phyloP scores from a whole-genome alignment of 2,113 vertebrate species.

The Amphilophus citrinellus region DNA sequence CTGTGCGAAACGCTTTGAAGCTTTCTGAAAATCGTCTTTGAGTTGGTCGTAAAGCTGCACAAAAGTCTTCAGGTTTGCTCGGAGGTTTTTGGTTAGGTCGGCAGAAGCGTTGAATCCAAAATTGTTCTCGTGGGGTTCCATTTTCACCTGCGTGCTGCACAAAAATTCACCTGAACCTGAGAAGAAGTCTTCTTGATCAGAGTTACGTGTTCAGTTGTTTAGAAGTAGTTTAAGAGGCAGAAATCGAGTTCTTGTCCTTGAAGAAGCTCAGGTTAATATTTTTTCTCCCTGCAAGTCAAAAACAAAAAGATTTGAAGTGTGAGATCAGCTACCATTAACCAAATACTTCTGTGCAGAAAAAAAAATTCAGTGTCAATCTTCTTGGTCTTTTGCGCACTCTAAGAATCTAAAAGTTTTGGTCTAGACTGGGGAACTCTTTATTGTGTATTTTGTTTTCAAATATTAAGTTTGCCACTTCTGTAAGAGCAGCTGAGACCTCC shows the following conservation, averaged over 20 bases:
- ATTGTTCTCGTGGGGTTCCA: background rate
- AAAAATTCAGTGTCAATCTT: background rate
- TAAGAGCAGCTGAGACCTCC: too few species aligned
- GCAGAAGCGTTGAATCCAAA: rapidly evolving
- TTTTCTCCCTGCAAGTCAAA: background rate
- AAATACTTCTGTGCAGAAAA: background rate
- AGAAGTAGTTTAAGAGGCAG: background rate
- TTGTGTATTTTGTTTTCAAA: too few species aligned
- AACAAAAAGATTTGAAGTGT: background rate
- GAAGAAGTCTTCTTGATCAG: too few species aligned
- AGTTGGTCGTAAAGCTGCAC: background rate
- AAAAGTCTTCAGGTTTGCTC: background rate
- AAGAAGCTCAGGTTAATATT: background rate
- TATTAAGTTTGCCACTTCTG: too few species aligned
- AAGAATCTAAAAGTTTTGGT: background rate
- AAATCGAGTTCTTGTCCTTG: background rate
- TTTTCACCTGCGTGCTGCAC: background rate
- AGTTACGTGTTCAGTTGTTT: background rate
- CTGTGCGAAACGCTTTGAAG: background rate
- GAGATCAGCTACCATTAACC: rapidly evolving
- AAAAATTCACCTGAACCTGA: background rate
- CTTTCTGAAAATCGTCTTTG: background rate
- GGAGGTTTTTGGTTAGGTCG: background rate
- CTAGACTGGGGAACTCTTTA: background rate
- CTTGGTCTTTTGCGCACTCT: background rate